Percentiles rank a stretch among this genome's conserved stretches.
Evolutionary conservation across 2,113 vertebrate species (phyloP).

Genomic region (Melanotaenia duboulayi): DNA sequence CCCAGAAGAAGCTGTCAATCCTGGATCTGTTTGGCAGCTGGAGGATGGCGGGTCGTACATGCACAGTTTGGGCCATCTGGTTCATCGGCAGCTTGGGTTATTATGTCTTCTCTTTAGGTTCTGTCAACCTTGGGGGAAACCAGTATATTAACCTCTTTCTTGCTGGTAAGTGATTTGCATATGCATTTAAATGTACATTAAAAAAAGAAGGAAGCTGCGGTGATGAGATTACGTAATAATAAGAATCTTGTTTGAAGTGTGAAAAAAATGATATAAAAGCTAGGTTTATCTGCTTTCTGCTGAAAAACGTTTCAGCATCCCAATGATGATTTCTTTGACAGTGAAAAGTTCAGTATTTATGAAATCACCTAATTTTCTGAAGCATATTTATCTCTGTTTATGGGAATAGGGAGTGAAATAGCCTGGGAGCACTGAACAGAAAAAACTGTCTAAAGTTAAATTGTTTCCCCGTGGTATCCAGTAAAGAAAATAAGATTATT

Average conservation of each 20-base stretch:
- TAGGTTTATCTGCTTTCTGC: too few relatives aligned
- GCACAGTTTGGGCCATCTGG: constrained; percentile 94
- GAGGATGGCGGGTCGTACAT: constrained; percentile 86
- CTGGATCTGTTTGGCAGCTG: constrained; percentile 89
- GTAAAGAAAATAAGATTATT: constrained; percentile 40
- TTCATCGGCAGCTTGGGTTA: constrained; percentile 94
- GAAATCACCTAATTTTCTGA: too few relatives aligned
- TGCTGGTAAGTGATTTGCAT: constrained; percentile 81
- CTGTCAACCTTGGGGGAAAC: constrained; percentile 89
- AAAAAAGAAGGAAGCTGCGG: background rate
- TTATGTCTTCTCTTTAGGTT: constrained; percentile 91
- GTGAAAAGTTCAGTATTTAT: too few relatives aligned
- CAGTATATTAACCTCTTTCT: constrained; percentile 93
- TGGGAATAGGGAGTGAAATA: background rate
- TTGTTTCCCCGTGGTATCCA: background rate
- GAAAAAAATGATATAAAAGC: too few relatives aligned
- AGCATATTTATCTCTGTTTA: constrained; percentile 14
- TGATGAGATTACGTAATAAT: too few relatives aligned
- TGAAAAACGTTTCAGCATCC: too few relatives aligned
- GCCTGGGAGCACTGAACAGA: background rate
- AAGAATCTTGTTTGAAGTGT: too few relatives aligned
- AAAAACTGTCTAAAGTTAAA: constrained; percentile 1
- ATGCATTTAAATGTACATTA: background rate
- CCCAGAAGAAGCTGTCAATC: constrained; percentile 85
- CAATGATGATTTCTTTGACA: too few relatives aligned